Percentiles rank a stretch among this genome's conserved stretches.
Evolutionary conservation across 2,888 invertebrate species (phyloP).

Genomic region (Pheosia tremula): DNA sequence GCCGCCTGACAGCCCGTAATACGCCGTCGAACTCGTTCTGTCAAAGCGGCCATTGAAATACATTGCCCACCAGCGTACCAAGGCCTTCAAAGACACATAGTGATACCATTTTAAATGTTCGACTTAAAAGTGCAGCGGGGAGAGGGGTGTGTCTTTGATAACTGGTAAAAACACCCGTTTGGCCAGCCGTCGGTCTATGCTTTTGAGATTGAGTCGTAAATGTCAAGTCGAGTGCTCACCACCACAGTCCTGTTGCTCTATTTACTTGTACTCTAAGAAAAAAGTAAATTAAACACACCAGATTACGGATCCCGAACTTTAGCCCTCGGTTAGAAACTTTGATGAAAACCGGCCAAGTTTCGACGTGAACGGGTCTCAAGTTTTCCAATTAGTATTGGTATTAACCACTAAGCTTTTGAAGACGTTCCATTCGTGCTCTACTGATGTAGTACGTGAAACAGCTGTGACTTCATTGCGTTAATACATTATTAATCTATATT

Average conservation of each 20-base stretch:
- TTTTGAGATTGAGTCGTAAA: slow-evolving; percentile 82
- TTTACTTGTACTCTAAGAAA: slow-evolving; percentile 67
- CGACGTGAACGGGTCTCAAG: slow-evolving; percentile 47
- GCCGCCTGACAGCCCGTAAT: slow-evolving; percentile 72
- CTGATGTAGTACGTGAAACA: slow-evolving; percentile 29
- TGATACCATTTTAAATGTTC: slow-evolving; percentile 30
- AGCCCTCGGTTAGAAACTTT: slow-evolving; percentile 56
- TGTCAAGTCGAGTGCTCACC: slow-evolving; percentile 74
- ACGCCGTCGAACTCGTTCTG: slow-evolving; percentile 70
- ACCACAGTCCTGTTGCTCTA: slow-evolving; percentile 72
- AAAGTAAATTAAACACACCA: slow-evolving; percentile 58
- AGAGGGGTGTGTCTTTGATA: slow-evolving; percentile 61
- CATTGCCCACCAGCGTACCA: slow-evolving; percentile 52
- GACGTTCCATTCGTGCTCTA: slow-evolving; percentile 31
- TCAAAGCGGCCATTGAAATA: slow-evolving; percentile 68
- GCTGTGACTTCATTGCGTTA: slow-evolving; percentile 28
- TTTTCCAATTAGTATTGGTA: slow-evolving; percentile 57
- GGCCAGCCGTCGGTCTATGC: slow-evolving; percentile 67
- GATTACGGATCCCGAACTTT: slow-evolving; percentile 61
- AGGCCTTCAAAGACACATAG: slow-evolving; percentile 52
- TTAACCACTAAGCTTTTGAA: slow-evolving; percentile 40
- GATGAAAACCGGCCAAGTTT: slow-evolving; percentile 58
- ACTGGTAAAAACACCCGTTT: slow-evolving; percentile 67
- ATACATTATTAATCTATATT: slow-evolving; percentile 22
- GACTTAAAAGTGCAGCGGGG: slow-evolving; percentile 27